phyloP scores from a whole-genome alignment of 2,888 invertebrate genomes.

The Ophioninae sp. region DNA sequence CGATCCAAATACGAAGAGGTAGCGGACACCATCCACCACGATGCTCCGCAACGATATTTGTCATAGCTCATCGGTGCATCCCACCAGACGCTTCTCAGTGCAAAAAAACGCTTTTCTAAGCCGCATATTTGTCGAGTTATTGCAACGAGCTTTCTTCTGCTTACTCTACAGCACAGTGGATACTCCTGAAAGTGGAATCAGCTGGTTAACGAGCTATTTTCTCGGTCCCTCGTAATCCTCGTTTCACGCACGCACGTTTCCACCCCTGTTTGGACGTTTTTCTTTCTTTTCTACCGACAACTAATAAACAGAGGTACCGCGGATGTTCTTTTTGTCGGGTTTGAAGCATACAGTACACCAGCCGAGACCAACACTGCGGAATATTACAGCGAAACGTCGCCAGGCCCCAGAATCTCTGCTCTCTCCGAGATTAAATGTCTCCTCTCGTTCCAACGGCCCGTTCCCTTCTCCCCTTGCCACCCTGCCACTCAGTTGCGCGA shows the following conservation, averaged over 20 bases:
- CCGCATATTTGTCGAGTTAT: too few relatives aligned
- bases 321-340: slow-evolving; percentile 63
- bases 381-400: slow-evolving; percentile 75
- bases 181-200: background rate
- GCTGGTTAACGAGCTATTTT: slow-evolving; percentile 29
- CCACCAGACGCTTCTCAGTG: too few relatives aligned
- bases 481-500: slow-evolving; percentile 45
- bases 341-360: slow-evolving; percentile 56
- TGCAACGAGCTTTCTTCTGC: too few relatives aligned
- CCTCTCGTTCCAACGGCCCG: slow-evolving; percentile 59
- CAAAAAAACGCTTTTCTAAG: too few relatives aligned
- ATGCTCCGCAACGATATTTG: too few relatives aligned
- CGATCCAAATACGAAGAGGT: too few relatives aligned
- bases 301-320: slow-evolving; percentile 28
- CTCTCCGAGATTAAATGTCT: slow-evolving; percentile 78
- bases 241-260: slow-evolving; percentile 36
- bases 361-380: slow-evolving; percentile 71
- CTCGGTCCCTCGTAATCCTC: slow-evolving; percentile 10
- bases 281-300: background rate
- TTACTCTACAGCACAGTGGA: too few relatives aligned
- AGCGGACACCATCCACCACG: too few relatives aligned
- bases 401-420: slow-evolving; percentile 66
- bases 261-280: slow-evolving; percentile 18
- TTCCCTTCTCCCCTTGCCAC: slow-evolving; percentile 46
- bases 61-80: too few relatives aligned